A percentile compares a stretch with the other conserved stretches of the same genome.
Evolutionary conservation across 1,140 invertebrate species (phyloP).

Genomic region (Melanaphis sacchari): DNA sequence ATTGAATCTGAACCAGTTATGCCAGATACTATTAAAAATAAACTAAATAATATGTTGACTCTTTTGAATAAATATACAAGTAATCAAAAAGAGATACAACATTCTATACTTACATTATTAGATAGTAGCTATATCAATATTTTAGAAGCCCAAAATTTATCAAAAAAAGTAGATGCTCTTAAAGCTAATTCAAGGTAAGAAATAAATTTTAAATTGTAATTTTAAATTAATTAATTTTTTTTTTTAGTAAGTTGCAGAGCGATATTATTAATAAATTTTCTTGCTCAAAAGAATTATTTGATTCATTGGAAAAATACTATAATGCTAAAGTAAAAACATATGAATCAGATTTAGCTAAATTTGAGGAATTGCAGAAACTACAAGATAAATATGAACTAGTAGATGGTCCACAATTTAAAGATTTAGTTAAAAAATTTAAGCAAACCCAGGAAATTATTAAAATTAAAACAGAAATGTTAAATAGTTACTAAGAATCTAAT

Average conservation of each 20-base stretch:
- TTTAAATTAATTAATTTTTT: not conserved
- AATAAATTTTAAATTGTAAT: not conserved
- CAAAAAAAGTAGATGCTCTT: conserved; percentile 12
- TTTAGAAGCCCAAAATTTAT: conserved; percentile 18
- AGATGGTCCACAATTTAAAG: conserved; percentile 42
- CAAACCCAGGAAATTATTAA: conserved; percentile 45
- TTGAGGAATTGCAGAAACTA: not conserved
- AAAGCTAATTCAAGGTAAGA: conserved; percentile 31
- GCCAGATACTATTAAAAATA: not conserved
- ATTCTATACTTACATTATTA: not conserved
- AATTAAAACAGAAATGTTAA: conserved; percentile 42
- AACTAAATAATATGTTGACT: conserved; percentile 31
- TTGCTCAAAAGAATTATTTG: not conserved
- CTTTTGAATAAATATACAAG: conserved; percentile 38
- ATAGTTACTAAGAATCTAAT: not conserved
- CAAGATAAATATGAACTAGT: conserved; percentile 45
- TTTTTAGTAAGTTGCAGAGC: conserved; percentile 32
- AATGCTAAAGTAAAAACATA: conserved; percentile 30
- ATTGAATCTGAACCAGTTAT: not conserved
- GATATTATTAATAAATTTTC: conserved; percentile 13
- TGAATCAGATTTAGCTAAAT: not conserved
- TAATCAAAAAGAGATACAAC: conserved; percentile 12
- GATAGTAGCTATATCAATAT: conserved; percentile 40
- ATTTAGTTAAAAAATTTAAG: conserved; percentile 21
- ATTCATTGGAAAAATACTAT: conserved; percentile 8